Evolutionary conservation across 2,113 vertebrate species (phyloP), one percentile per base, ranked within the genome.

Genomic region (Rostratula benghalensis): DNA sequence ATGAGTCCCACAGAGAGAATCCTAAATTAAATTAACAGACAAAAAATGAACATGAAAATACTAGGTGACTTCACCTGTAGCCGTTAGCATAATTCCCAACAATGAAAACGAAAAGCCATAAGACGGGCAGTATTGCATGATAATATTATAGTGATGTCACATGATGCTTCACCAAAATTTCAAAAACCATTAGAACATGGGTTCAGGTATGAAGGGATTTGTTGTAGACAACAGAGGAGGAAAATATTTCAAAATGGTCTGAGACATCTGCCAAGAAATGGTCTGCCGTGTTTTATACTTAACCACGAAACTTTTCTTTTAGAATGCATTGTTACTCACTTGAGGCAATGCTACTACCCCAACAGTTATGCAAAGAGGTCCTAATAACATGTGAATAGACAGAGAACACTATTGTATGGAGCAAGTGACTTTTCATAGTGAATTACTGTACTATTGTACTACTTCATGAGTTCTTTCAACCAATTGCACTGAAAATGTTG

Each of bases 401-500:
- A 96, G 24, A 78, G 89, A 87, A 83, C 56, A 10, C 45, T 56
- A 53, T 75, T 90, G 63, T 35, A 84, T 11, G 37, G 13, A 81
- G 35, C 25, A 25, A 87, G 59, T 30, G 43, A 68, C 95, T 82
- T 89, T 86, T 80, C 96, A 83, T 61, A 81, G 51, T 83, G 54
- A 91, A 77, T 95, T 92, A 83, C 24, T 90, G 31, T 57, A 65
- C 13, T 82, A 96, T 94, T 91, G 64, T 92, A 90, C 87, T 93
- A 74, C 59, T 82, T 25, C 89, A 53, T 31, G 57, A 96, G 78
- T 95, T 97, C 90, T 96, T 97, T 97, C 94, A 95, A 87, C 86
- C 56, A 94, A 95, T 97, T 96, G 94, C 21, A 68, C 37, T 75
- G 91, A 96, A 95, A 95, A 89, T 56, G 51, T 78, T 86, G 63